Conservation (phyloP, 2,113 vertebrate genomes). For the Dasypus novemcinctus region DNA sequence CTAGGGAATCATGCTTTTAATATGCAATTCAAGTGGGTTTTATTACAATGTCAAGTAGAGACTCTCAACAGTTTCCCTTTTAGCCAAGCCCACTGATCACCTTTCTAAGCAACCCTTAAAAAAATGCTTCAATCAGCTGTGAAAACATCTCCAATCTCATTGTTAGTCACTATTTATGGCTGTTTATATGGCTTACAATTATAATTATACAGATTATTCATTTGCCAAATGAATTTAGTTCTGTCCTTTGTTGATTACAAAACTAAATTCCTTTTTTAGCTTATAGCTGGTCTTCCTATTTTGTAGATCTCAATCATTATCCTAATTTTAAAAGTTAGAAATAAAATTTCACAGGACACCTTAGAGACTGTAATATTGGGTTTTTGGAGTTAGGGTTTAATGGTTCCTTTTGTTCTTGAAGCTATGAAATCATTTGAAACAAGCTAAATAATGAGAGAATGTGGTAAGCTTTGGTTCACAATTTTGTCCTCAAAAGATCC, state of each 20-base stretch:
- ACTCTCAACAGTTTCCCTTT: not conserved
- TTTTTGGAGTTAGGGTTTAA: not conserved
- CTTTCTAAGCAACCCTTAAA: not conserved
- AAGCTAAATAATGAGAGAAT: slow-evolving; percentile 3
- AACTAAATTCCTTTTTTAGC: not conserved
- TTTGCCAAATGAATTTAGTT: not conserved
- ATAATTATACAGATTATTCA: not conserved
- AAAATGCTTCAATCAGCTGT: not conserved
- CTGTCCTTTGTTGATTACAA: not conserved
- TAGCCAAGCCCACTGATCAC: not conserved
- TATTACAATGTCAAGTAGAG: not conserved
- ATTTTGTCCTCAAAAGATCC: slow-evolving; percentile 55
- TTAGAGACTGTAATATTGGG: not conserved
- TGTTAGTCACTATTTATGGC: not conserved
- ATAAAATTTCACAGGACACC: not conserved
- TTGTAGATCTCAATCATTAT: not conserved
- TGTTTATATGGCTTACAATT: not conserved
- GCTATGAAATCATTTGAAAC: slow-evolving; percentile 47
- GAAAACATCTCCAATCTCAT: not conserved
- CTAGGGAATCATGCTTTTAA: not conserved
- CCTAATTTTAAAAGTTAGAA: not conserved
- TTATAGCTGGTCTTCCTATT: not conserved
- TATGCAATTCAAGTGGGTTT: not conserved
- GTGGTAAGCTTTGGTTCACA: slow-evolving; percentile 32
- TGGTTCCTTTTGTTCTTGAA: slow-evolving; percentile 4